Conservation (phyloP, 2,797 vertebrate genomes). For the Euphonia xanthogaster region DNA sequence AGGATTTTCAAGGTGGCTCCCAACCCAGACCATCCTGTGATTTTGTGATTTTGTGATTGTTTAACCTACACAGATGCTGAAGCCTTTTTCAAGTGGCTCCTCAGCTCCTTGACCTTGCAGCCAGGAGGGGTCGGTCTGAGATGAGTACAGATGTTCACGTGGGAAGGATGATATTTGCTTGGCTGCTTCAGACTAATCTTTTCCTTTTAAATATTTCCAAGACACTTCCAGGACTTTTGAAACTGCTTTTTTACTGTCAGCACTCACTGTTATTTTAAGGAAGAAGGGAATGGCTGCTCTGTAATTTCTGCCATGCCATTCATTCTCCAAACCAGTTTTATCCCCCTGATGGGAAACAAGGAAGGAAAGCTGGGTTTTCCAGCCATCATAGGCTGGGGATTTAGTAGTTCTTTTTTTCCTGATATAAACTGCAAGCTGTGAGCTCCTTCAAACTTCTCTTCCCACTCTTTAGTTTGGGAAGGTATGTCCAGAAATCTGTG, state of each 20-base stretch:
- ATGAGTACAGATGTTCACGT: neutral
- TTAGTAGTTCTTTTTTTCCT: neutral
- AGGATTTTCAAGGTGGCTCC: neutral
- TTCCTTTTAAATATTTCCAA: neutral
- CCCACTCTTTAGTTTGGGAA: neutral
- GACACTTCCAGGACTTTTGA: neutral
- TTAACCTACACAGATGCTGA: neutral
- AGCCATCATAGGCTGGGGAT: neutral
- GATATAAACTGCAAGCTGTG: neutral
- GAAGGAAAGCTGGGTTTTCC: neutral
- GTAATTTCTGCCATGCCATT: neutral
- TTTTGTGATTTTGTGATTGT: neutral
- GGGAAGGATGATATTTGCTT: neutral
- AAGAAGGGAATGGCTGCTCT: neutral
- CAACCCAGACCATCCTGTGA: neutral
- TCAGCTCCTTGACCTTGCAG: neutral
- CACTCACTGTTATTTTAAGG: neutral
- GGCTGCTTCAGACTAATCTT: neutral
- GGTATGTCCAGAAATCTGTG: neutral
- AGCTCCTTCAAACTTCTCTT: neutral
- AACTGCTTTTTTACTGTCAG: neutral
- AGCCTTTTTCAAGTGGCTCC: neutral
- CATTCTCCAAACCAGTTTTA: neutral
- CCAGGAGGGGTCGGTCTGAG: neutral
- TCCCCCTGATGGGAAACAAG: neutral